These are phyloP conservation scores for Tipula helvola DNA, from an alignment of 2,888 invertebrate genomes.

Conservation along the genomic window DNA sequence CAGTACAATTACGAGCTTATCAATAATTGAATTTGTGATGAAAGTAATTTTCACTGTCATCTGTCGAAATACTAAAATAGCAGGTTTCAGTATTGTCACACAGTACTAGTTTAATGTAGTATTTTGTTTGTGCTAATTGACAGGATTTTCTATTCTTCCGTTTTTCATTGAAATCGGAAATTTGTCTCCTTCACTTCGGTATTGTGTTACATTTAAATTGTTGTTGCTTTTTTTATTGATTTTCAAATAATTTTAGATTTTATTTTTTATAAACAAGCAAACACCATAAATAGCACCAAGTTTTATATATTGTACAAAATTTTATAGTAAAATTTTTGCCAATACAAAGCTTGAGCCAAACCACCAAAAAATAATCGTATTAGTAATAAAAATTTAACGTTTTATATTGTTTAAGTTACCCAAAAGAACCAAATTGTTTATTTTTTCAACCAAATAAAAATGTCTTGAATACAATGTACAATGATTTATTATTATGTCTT, in stretches of 20 bases:
- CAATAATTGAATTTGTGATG: neutral
- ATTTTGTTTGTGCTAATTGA: neutral
- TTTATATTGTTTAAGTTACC: neutral
- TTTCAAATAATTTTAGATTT: neutral
- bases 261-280: neutral
- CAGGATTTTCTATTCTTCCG: neutral
- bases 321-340: neutral
- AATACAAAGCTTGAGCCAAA: neutral
- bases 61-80: neutral
- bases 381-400: neutral
- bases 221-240: neutral
- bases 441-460: neutral
- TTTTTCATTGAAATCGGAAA: neutral
- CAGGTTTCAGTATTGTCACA: neutral
- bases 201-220: neutral
- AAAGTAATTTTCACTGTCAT: neutral
- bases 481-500: neutral
- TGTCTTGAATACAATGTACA: neutral
- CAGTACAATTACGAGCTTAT: neutral
- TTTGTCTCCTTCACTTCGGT: neutral
- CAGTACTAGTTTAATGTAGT: neutral
- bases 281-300: neutral
- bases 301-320: neutral
- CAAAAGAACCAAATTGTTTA: neutral
- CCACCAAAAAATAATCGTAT: neutral